phyloP scores from a whole-genome alignment of 2,888 invertebrate species.

The Protophormia terraenovae region DNA sequence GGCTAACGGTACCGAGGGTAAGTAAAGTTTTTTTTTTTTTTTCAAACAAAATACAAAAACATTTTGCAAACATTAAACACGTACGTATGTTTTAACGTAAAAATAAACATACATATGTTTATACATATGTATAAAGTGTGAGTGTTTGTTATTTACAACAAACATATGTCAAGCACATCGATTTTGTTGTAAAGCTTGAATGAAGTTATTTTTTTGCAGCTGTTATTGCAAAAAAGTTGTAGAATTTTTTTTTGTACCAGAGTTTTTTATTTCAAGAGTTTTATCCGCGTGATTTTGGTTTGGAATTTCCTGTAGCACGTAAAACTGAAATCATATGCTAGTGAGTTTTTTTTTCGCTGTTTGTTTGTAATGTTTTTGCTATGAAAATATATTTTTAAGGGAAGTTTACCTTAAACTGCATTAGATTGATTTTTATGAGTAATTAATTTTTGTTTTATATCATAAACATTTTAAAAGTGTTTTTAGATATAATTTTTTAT shows the following conservation, averaged over 20 bases:
- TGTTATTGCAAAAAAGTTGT: neutral
- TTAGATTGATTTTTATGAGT: too few species aligned
- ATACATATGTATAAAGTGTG: neutral
- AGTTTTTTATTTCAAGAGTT: constrained; percentile 40
- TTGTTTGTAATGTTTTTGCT: neutral
- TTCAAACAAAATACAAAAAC: neutral
- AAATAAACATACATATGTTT: too few species aligned
- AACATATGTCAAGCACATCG: constrained; percentile 41
- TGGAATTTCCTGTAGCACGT: constrained; percentile 63
- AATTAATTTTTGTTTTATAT: too few species aligned
- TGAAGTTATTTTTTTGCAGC: neutral
- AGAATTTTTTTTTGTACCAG: neutral
- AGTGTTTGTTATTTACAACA: neutral
- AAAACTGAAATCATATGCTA: constrained; percentile 69
- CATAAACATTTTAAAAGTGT: too few species aligned
- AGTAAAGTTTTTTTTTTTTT: too few species aligned
- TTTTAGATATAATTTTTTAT: too few species aligned
- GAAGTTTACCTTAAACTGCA: too few species aligned
- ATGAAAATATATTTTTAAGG: neutral
- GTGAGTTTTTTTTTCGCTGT: neutral
- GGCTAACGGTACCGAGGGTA: constrained; percentile 87
- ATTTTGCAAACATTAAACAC: neutral
- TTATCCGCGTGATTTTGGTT: constrained; percentile 64
- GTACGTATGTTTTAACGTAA: too few species aligned
- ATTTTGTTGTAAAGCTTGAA: constrained; percentile 9